Conservation (phyloP, 2,797 vertebrate genomes). For the Emydoidea blandingii region DNA sequence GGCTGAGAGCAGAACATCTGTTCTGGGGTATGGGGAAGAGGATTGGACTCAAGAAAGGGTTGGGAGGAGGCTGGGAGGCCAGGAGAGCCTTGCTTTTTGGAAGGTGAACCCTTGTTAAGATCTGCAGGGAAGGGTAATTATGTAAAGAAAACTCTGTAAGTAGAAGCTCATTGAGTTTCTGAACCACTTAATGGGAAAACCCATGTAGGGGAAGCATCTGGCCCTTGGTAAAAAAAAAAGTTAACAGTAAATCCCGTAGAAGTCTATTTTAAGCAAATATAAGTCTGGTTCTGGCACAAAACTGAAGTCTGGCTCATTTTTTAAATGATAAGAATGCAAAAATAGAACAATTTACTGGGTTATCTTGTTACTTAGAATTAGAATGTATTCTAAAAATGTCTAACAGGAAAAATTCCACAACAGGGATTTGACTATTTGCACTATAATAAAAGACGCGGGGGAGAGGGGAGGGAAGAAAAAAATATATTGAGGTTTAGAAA, state of each 20-base stretch:
- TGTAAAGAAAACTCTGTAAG: not conserved
- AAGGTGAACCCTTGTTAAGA: rapidly evolving
- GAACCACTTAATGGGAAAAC: not conserved
- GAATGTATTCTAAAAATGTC: not conserved
- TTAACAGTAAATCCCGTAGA: not conserved
- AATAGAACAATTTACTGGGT: not conserved
- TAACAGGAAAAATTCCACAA: not conserved
- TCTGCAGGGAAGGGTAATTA: not conserved
- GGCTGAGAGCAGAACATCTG: slow-evolving; percentile 2
- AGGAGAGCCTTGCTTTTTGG: rapidly evolving
- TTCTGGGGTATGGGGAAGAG: not conserved
- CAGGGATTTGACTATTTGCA: not conserved
- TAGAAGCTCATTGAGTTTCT: not conserved
- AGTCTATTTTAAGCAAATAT: not conserved
- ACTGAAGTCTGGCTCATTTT: rapidly evolving
- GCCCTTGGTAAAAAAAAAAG: not conserved
- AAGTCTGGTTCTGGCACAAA: not conserved
- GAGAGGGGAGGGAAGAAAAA: not conserved
- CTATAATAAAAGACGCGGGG: rapidly evolving
- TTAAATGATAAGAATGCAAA: not conserved
- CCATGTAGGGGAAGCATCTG: not conserved
- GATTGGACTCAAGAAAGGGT: not conserved
- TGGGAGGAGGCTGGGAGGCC: not conserved
- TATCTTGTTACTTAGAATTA: not conserved
- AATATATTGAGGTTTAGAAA: not conserved